Evolutionary conservation across 2,113 vertebrate species (phyloP).

Genomic region (Anhinga rufa): DNA sequence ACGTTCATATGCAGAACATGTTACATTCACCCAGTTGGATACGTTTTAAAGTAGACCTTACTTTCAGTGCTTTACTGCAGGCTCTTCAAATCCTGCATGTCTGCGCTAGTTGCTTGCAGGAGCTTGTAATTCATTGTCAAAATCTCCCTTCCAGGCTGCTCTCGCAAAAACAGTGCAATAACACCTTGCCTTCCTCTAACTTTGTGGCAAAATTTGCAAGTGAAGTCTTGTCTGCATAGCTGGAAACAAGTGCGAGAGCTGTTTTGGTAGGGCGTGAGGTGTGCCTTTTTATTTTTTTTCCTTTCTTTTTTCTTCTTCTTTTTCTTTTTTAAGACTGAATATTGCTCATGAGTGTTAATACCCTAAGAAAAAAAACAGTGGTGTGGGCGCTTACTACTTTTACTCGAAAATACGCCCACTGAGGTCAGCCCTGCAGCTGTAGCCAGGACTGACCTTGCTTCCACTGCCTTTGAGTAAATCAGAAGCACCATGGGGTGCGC

Average conservation of each 20-base stretch:
- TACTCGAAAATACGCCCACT: fast-evolving
- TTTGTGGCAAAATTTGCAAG: conserved; percentile 20
- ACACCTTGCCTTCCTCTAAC: conserved; percentile 33
- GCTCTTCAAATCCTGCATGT: neutral
- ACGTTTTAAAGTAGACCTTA: neutral
- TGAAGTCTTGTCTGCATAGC: conserved; percentile 38
- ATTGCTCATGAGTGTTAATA: neutral
- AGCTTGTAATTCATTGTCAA: conserved; percentile 43
- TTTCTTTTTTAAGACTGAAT: neutral
- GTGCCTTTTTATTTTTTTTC: neutral
- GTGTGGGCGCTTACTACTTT: neutral
- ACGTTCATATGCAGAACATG: neutral
- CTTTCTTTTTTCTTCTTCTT: neutral
- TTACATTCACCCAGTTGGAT: neutral
- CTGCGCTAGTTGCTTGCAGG: conserved; percentile 13
- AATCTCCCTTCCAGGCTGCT: conserved; percentile 35
- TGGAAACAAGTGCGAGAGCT: neutral
- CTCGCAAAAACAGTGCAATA: conserved; percentile 28
- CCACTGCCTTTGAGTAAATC: neutral
- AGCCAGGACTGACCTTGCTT: neutral
- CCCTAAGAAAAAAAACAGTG: neutral
- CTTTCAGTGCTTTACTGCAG: neutral
- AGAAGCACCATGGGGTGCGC: neutral
- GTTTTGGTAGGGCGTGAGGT: neutral
- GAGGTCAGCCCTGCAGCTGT: neutral